These are phyloP conservation scores for Xiphophorus birchmanni DNA, from an alignment of 2,797 vertebrate species.

Conservation along the genomic window DNA sequence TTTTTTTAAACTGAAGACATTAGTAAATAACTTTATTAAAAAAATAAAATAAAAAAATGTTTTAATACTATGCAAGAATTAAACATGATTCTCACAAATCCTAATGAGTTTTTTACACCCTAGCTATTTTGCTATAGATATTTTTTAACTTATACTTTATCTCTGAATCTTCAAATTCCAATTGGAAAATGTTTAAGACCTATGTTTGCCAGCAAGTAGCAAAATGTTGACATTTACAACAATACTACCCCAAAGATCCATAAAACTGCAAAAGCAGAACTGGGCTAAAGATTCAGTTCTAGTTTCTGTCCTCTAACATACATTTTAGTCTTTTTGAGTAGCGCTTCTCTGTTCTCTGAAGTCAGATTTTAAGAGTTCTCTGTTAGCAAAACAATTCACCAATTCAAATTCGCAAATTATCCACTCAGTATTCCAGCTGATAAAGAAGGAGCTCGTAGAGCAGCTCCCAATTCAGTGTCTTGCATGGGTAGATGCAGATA, in stretches of 20 bases:
- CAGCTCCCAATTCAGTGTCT: background rate
- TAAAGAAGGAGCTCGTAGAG: background rate
- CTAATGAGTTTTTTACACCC: slow-evolving; percentile 13
- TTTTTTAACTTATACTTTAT: background rate
- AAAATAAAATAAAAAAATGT: slow-evolving; percentile 22
- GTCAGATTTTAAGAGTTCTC: background rate
- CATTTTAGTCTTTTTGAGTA: background rate
- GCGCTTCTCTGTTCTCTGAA: background rate
- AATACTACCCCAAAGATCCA: background rate
- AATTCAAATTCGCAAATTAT: background rate
- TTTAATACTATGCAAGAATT: slow-evolving; percentile 2
- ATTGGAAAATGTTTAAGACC: background rate
- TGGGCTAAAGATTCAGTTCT: slow-evolving; percentile 8
- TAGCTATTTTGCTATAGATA: background rate
- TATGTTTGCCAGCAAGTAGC: background rate
- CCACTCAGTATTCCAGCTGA: background rate
- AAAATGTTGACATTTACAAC: background rate
- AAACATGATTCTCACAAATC: slow-evolving; percentile 25
- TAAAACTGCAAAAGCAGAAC: background rate
- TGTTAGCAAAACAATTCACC: background rate
- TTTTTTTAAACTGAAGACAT: slow-evolving; percentile 28
- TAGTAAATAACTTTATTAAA: slow-evolving; percentile 43
- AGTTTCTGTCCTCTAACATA: background rate
- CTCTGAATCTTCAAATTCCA: background rate
- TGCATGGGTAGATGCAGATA: background rate